Evolutionary conservation across 64 coral and sea anemone species (phyloP).

Genomic region (Pocillopora verrucosa): DNA sequence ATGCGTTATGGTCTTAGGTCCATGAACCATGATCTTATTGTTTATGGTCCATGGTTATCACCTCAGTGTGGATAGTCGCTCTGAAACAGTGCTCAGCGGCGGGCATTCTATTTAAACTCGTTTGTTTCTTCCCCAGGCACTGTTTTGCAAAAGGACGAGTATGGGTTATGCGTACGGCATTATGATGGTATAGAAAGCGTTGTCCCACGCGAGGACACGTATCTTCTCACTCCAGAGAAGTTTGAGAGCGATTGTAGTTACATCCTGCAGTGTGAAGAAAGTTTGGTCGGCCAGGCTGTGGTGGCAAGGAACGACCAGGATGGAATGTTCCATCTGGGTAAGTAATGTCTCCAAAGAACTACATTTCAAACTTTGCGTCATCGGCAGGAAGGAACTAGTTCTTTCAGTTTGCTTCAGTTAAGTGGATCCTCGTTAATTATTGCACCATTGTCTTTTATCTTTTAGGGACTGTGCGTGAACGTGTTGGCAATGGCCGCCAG

Average conservation of each 20-base stretch:
- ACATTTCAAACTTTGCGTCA: background rate
- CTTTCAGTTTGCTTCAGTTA: background rate
- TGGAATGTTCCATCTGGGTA: constrained; percentile 92
- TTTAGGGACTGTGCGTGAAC: constrained; percentile 88
- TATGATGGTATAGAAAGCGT: constrained; percentile 93
- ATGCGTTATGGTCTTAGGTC: no score
- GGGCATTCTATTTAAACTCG: background rate
- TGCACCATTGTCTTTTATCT: background rate
- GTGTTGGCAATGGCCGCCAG: constrained; percentile 96
- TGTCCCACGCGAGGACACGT: constrained; percentile 86
- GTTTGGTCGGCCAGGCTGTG: constrained; percentile 94
- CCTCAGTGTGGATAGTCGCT: no score
- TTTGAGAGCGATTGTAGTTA: constrained; percentile 84
- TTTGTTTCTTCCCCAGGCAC: constrained; percentile 61
- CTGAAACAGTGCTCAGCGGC: no score
- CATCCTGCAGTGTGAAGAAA: constrained; percentile 88
- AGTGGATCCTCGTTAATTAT: no score
- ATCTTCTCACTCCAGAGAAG: constrained; percentile 77
- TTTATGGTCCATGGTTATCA: no score
- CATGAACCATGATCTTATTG: no score
- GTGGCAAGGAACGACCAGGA: constrained; percentile 95
- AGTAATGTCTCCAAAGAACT: constrained; percentile 1
- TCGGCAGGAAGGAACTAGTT: background rate
- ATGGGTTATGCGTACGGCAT: constrained; percentile 79
- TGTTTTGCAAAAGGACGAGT: constrained; percentile 61